These are phyloP conservation scores for Mythimna loreyi DNA, from an alignment of 2,888 invertebrate genomes.

Conservation along the genomic window DNA sequence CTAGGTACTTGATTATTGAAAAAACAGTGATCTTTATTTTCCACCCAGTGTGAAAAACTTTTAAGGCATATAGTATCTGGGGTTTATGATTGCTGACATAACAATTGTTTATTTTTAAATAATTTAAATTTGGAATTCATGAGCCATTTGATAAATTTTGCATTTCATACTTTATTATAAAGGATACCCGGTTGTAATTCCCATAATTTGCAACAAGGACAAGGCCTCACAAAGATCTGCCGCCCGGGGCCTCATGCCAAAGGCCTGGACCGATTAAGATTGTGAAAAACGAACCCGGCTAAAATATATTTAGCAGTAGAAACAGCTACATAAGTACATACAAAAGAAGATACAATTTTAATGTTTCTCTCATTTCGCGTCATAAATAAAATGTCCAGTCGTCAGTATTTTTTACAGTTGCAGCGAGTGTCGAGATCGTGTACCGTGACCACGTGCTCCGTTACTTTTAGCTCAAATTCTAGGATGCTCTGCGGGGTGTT, in stretches of 20 bases:
- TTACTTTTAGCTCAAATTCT: constrained; percentile 40
- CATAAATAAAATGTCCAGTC: constrained; percentile 34
- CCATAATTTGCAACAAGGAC: not conserved
- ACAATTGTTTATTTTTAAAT: too few relatives aligned
- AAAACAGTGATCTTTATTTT: too few relatives aligned
- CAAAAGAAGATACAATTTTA: not conserved
- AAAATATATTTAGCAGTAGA: not conserved
- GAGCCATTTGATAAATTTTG: too few relatives aligned
- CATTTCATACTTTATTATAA: too few relatives aligned
- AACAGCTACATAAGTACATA: not conserved
- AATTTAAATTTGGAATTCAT: too few relatives aligned
- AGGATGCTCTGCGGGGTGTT: constrained; percentile 29
- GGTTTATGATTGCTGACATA: too few relatives aligned
- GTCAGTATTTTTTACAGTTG: constrained; percentile 43
- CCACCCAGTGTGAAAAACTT: too few relatives aligned
- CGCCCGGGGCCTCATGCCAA: too few relatives aligned
- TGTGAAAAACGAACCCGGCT: not conserved
- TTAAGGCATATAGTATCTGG: too few relatives aligned
- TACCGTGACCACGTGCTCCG: constrained; percentile 55
- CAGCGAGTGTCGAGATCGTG: constrained; percentile 33
- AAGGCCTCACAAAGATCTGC: not conserved
- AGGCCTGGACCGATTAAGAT: not conserved
- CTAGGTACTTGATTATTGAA: too few relatives aligned
- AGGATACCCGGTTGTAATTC: not conserved
- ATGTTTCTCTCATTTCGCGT: constrained; percentile 4